Evolutionary conservation across 2,888 invertebrate genomes (phyloP).

Genomic region (Clunio marinus): DNA sequence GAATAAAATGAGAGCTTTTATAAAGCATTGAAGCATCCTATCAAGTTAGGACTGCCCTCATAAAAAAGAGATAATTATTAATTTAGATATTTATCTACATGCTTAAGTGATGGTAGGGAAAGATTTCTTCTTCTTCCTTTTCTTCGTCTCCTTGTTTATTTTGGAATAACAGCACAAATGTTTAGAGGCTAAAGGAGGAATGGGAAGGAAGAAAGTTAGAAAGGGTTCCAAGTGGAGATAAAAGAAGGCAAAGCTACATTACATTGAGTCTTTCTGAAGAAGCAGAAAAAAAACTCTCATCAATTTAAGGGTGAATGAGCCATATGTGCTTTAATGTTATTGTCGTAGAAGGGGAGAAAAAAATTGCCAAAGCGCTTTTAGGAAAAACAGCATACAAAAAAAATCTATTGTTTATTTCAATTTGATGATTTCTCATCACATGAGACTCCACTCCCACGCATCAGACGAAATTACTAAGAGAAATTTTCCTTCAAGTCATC

Average conservation of each 20-base stretch:
- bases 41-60: neutral
- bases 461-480: neutral
- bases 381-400: neutral
- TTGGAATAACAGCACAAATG: too few relatives aligned
- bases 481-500: constrained; percentile 22
- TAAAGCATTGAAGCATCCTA: neutral
- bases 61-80: constrained; percentile 32
- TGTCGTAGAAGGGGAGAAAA: neutral
- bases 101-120: neutral
- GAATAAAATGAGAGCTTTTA: neutral
- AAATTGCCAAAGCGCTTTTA: too few relatives aligned
- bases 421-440: constrained; percentile 21
- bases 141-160: neutral
- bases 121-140: neutral
- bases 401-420: constrained; percentile 32
- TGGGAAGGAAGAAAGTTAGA: too few relatives aligned
- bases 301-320: constrained; percentile 20
- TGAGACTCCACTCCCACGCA: constrained; percentile 20
- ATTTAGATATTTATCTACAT: constrained; percentile 34
- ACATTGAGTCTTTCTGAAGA: neutral
- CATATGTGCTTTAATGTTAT: constrained; percentile 32
- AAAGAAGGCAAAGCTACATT: neutral
- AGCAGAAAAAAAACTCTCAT: constrained; percentile 20
- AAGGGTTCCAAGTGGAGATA: neutral
- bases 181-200: too few relatives aligned